Percentiles rank a stretch among this genome's conserved stretches.
Evolutionary conservation across 1,140 invertebrate species (phyloP).

Genomic region (Drosophila yakuba): DNA sequence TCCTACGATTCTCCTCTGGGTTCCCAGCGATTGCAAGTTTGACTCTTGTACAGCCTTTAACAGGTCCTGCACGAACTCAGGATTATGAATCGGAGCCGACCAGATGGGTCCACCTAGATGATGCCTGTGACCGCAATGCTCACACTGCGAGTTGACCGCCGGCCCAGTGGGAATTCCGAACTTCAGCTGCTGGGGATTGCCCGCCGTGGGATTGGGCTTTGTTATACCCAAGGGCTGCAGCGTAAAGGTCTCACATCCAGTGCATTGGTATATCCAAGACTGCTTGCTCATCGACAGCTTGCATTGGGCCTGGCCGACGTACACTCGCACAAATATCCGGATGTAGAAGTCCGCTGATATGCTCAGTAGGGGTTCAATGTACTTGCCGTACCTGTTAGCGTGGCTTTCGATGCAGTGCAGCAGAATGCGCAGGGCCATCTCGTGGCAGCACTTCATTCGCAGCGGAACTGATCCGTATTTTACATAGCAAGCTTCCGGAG

Average conservation of each 20-base stretch:
- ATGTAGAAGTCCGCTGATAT: slow-evolving; percentile 99
- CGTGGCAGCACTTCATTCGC: slow-evolving; percentile 95
- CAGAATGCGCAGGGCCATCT: slow-evolving; percentile 97
- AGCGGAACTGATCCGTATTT: slow-evolving; percentile 98
- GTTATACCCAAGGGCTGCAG: slow-evolving; percentile 91
- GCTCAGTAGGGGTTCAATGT: slow-evolving; percentile 95
- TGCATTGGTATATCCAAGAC: slow-evolving; percentile 94
- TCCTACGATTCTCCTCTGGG: slow-evolving; percentile 91
- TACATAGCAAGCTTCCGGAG: slow-evolving; percentile 94
- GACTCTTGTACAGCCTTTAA: slow-evolving; percentile 84
- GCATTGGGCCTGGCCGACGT: slow-evolving; percentile 91
- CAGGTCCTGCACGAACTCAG: slow-evolving; percentile 89
- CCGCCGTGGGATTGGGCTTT: slow-evolving; percentile 86
- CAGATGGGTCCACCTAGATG: slow-evolving; percentile 97
- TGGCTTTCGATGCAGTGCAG: slow-evolving; percentile 95
- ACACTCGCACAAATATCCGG: slow-evolving; percentile 95
- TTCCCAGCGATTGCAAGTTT: slow-evolving; percentile 86
- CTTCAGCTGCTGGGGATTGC: slow-evolving; percentile 87
- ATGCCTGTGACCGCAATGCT: slow-evolving; percentile 90
- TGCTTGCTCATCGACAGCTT: slow-evolving; percentile 94
- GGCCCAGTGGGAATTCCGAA: slow-evolving; percentile 89
- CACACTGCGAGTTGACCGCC: slow-evolving; percentile 88
- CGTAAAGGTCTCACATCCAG: slow-evolving; percentile 92
- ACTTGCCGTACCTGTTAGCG: slow-evolving; percentile 96
- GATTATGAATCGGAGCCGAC: slow-evolving; percentile 93